Evolutionary conservation across 2,888 invertebrate species (phyloP).

Genomic region (Apodemia duryi): DNA sequence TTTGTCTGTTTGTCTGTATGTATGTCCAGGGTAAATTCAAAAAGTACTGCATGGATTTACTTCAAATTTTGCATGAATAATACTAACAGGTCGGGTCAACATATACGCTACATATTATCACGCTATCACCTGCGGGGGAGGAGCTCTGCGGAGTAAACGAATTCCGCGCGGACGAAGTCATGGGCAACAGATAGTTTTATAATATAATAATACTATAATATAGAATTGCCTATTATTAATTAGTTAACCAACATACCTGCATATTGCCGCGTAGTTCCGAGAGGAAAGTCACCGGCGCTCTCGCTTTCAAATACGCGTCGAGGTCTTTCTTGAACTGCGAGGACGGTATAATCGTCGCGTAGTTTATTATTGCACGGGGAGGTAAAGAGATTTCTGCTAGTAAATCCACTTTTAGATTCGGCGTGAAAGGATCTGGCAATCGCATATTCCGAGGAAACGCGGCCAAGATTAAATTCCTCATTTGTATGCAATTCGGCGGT

Average conservation of each 20-base stretch:
- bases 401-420: constrained; percentile 96
- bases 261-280: constrained; percentile 94
- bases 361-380: constrained; percentile 94
- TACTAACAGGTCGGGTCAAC: too few species aligned
- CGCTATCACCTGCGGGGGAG: too few species aligned
- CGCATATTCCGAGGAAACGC: constrained; percentile 99
- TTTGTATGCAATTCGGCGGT: constrained; percentile 99
- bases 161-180: too few species aligned
- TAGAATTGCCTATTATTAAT: too few species aligned
- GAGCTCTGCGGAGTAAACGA: too few species aligned
- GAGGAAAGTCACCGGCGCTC: constrained; percentile 96
- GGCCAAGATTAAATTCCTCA: constrained; percentile 98
- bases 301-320: constrained; percentile 96
- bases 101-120: too few species aligned
- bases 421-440: constrained; percentile 98
- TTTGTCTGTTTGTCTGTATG: too few species aligned
- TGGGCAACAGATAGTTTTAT: too few species aligned
- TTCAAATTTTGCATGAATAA: too few species aligned
- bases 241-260: constrained; percentile 75
- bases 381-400: constrained; percentile 92
- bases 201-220: too few species aligned
- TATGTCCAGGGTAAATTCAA: too few species aligned
- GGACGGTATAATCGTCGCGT: constrained; percentile 91
- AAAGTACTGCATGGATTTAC: too few species aligned
- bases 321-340: constrained; percentile 95